Conservation (phyloP, 1,140 invertebrate species). For the Ylistrum balloti region DNA sequence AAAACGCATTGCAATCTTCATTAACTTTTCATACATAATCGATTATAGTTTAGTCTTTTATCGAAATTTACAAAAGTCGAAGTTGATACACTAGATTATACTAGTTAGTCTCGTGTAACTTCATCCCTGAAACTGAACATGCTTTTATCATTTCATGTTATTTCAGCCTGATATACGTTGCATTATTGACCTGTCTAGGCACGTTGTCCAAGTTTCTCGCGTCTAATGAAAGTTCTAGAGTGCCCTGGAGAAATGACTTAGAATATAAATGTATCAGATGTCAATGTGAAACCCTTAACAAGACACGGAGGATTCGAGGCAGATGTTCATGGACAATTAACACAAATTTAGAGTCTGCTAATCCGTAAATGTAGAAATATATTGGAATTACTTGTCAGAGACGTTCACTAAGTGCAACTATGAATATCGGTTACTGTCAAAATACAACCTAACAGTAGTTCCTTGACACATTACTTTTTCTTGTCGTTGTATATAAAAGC, state of each 20-base stretch:
- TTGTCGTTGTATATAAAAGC: too few species aligned
- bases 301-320: not conserved
- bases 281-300: not conserved
- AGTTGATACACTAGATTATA: too few species aligned
- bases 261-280: not conserved
- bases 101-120: too few species aligned
- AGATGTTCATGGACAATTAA: slow-evolving; percentile 26
- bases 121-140: too few species aligned
- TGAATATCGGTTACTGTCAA: not conserved
- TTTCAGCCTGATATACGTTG: not conserved
- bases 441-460: not conserved
- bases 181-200: not conserved
- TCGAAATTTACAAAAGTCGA: too few species aligned
- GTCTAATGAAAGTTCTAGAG: not conserved
- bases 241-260: not conserved
- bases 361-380: not conserved
- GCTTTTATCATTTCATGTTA: too few species aligned
- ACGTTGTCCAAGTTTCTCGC: not conserved
- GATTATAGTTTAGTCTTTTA: too few species aligned
- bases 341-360: not conserved
- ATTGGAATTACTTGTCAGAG: not conserved
- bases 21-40: too few species aligned
- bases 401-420: not conserved
- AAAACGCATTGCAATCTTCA: too few species aligned
- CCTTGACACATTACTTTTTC: too few species aligned